Base-by-base conservation (phyloP, 2,888 invertebrate genomes). In the Apodemia hepburni region DNA sequence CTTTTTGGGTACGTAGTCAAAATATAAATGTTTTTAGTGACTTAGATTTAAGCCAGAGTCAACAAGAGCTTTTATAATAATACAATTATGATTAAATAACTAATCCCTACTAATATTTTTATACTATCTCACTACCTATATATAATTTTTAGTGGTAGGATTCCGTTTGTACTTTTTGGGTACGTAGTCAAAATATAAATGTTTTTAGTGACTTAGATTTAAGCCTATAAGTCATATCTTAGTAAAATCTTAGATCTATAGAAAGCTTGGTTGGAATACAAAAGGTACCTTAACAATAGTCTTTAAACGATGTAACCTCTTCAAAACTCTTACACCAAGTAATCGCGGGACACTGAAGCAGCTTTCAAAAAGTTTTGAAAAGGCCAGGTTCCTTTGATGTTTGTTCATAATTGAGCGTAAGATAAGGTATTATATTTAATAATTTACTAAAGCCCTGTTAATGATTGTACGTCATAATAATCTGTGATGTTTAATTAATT, bases 321-420 rank as follows among this genome's bases (percentile, higher is more conserved):
- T 27, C 27, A 27, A 45, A 59, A 59, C 15, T 45, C 59, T 12
- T 8, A 45, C 18, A 35, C 38, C 38, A 38, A 58, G 12, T 45
- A 29, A 58, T 42, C 42, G 51, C 61, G 45, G 27, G 58, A 47
- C 45, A 58, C 45, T 61, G 45, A 42, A 58, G 61, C 45, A 47
- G 66, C 65, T 68, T 64, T 66, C 64, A 65, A 66, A 63, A 66
- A 68, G 65, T 69, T 68, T 68, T 64, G 68, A 69, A 68, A 63
- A 62, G 59, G 17, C 29, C 51, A 22, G n/a, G 54, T 59, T 58
- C 64, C 66, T 69, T 69, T 69, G 68, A 68, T 66, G 63, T 65
- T 63, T 66, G 61, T 66, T 69, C 62, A 60, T 67, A 63, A 67
- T 65, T 61, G 61, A 64, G 64, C 47, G 45, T 58, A 29, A 61